A percentile compares a stretch with the other conserved stretches of the same genome.
Evolutionary conservation across 2,888 invertebrate genomes (phyloP).

Genomic region (Harpalus rufipes): DNA sequence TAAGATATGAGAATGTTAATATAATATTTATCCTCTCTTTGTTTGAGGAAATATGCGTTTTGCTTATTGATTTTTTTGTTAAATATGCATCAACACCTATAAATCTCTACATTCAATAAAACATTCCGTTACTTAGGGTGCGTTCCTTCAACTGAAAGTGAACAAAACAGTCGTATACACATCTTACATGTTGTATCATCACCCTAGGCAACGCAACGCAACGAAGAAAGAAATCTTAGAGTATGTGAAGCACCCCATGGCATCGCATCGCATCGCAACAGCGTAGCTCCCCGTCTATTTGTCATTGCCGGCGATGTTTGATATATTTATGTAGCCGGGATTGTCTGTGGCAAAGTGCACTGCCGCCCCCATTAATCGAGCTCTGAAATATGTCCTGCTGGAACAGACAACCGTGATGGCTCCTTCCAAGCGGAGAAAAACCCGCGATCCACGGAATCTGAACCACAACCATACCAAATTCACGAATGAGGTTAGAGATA

Average conservation of each 20-base stretch:
- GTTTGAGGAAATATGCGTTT: conserved; percentile 7
- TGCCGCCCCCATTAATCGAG: conserved; percentile 64
- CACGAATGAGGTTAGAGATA: conserved; percentile 12
- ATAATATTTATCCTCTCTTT: background rate
- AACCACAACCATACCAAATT: conserved; percentile 22
- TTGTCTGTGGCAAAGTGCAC: conserved; percentile 66
- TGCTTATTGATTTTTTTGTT: conserved; percentile 31
- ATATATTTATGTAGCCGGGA: conserved; percentile 67
- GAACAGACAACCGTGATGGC: conserved; percentile 66
- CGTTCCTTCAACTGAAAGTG: conserved; percentile 33
- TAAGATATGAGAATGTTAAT: too few species aligned
- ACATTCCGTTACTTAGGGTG: conserved; percentile 27
- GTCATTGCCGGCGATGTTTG: conserved; percentile 66
- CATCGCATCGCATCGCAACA: background rate
- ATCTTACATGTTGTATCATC: conserved; percentile 57
- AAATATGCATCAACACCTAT: conserved; percentile 33
- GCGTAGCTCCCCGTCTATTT: conserved; percentile 55
- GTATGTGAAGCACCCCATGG: conserved; percentile 29
- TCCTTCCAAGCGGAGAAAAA: conserved; percentile 64
- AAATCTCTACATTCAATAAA: conserved; percentile 38
- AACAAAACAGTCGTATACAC: conserved; percentile 41
- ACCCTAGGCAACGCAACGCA: conserved; percentile 26
- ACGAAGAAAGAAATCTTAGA: conserved; percentile 60
- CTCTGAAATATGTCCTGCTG: conserved; percentile 65
- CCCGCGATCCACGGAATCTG: conserved; percentile 63